Evolutionary conservation across 1,140 invertebrate species (phyloP).

Genomic region (Cotesia vestalis): DNA sequence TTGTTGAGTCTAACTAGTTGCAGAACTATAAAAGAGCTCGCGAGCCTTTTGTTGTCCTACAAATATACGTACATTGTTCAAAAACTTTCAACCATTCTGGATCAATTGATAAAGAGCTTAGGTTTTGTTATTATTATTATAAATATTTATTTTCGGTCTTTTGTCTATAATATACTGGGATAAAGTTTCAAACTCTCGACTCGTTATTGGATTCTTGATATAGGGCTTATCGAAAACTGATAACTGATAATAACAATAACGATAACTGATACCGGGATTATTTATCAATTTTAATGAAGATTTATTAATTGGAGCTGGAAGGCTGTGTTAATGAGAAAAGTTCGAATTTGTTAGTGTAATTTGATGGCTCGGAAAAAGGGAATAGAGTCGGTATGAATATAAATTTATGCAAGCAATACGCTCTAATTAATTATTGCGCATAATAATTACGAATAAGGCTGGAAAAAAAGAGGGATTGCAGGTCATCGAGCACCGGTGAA

Average conservation of each 20-base stretch:
- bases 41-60: not conserved
- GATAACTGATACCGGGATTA: no score
- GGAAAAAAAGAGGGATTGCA: slow-evolving; percentile 6
- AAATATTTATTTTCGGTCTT: no score
- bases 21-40: not conserved
- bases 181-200: no score
- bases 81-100: not conserved
- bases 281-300: no score
- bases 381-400: not conserved
- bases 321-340: slow-evolving; percentile 6
- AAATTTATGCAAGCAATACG: slow-evolving; percentile 3
- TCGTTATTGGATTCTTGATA: no score
- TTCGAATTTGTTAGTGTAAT: not conserved
- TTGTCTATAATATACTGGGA: no score
- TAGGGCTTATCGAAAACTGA: no score
- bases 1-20: not conserved
- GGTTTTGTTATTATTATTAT: no score
- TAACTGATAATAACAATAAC: no score
- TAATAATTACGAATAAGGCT: not conserved
- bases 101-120: no score
- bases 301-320: not conserved
- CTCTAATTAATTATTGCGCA: slow-evolving; percentile 18
- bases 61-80: not conserved
- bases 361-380: not conserved
- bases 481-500: slow-evolving; percentile 24